These are phyloP conservation scores for Nanger granti DNA, from an alignment of 2,113 vertebrate genomes.

Conservation along the genomic window DNA sequence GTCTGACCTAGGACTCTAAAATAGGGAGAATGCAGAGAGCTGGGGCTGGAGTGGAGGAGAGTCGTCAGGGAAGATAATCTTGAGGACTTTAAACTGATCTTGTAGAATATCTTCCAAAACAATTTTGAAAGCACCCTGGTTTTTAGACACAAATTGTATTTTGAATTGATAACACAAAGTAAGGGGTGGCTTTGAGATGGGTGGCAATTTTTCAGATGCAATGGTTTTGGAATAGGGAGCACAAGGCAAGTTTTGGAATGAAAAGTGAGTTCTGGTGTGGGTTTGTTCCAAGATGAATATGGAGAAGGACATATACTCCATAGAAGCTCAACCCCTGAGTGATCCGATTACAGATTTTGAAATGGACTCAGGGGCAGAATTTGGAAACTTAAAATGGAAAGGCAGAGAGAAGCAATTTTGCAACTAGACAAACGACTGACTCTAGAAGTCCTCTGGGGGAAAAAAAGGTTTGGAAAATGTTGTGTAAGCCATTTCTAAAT, in stretches of 20 bases:
- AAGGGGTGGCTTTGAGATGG: not conserved
- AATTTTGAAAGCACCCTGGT: not conserved
- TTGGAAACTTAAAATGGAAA: slow-evolving; percentile 50
- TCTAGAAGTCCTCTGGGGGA: not conserved
- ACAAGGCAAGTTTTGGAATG: not conserved
- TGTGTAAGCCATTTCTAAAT: slow-evolving; percentile 3
- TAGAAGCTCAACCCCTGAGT: not conserved
- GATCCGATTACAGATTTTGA: slow-evolving; percentile 50
- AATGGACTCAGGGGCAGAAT: slow-evolving; percentile 32
- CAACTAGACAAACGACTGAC: slow-evolving; percentile 24
- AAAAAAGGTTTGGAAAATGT: not conserved
- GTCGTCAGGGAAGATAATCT: not conserved
- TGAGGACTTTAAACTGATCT: not conserved
- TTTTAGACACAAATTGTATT: not conserved
- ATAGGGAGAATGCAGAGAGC: not conserved
- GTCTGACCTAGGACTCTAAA: not conserved
- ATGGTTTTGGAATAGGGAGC: slow-evolving; percentile 19
- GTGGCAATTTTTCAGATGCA: not conserved
- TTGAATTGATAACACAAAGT: not conserved
- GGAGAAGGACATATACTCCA: not conserved
- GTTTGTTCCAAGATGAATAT: slow-evolving; percentile 16
- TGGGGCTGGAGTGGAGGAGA: not conserved
- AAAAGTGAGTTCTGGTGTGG: slow-evolving; percentile 8
- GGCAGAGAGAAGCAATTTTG: slow-evolving; percentile 35
- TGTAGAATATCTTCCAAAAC: not conserved